Conservation (phyloP, 2,797 vertebrate genomes). For the Artibeus jamaicensis region DNA sequence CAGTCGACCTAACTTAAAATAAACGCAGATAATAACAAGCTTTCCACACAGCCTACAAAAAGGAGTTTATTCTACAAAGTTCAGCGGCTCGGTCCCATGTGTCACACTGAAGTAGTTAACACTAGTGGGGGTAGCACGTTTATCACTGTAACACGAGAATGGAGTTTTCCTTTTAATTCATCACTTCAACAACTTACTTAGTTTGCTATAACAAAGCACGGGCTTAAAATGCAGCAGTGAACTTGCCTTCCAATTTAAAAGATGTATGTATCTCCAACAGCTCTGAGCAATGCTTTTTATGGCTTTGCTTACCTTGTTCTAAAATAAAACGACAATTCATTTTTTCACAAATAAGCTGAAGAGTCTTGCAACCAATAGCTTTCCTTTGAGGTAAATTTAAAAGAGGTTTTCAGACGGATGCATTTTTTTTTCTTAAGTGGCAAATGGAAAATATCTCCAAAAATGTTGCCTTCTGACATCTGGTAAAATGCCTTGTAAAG, state of each 20-base stretch:
- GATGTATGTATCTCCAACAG: constrained; percentile 47
- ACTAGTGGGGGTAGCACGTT: constrained; percentile 48
- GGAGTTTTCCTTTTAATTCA: constrained; percentile 20
- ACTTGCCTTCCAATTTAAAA: constrained; percentile 63
- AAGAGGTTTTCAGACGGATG: constrained; percentile 1
- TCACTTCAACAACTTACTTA: neutral
- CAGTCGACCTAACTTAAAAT: constrained; percentile 32
- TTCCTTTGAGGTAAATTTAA: constrained; percentile 61
- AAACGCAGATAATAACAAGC: constrained; percentile 45
- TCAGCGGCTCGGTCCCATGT: constrained; percentile 57
- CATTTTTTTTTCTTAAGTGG: neutral
- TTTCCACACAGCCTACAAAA: constrained; percentile 62
- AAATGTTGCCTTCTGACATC: constrained; percentile 29
- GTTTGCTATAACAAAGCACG: constrained; percentile 43
- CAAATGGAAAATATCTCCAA: constrained; percentile 6
- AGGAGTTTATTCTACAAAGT: constrained; percentile 73
- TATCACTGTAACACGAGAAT: constrained; percentile 54
- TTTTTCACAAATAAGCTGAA: constrained; percentile 58
- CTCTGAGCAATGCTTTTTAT: constrained; percentile 49
- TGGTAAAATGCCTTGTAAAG: neutral
- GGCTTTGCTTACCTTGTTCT: constrained; percentile 72
- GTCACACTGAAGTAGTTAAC: constrained; percentile 62
- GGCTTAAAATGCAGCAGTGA: constrained; percentile 42
- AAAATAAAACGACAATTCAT: constrained; percentile 65
- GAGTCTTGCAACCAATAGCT: constrained; percentile 44